Conservation (phyloP, 1,140 invertebrate species). For the Saccostrea echinata region DNA sequence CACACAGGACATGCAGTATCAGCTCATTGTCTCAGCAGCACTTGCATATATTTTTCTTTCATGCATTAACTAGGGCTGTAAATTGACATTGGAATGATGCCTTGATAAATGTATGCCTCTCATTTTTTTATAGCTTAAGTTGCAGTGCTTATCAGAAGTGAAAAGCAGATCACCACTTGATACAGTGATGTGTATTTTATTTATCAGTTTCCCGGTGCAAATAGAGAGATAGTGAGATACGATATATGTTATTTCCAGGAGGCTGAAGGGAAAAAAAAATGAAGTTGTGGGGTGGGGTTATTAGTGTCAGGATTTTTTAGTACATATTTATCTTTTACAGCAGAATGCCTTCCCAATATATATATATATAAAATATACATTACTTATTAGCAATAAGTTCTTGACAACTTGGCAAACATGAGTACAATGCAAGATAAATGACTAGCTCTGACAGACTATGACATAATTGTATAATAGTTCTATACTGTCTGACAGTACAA, state of each 20-base stretch:
- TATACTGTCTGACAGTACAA: too few relatives aligned
- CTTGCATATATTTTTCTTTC: not conserved
- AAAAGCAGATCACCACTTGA: constrained; percentile 7
- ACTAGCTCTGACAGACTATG: too few relatives aligned
- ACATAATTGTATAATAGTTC: too few relatives aligned
- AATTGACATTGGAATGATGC: not conserved
- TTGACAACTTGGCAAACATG: too few relatives aligned
- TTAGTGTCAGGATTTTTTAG: not conserved
- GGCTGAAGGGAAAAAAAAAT: not conserved
- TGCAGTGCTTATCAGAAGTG: constrained; percentile 26
- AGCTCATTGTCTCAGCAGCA: not conserved
- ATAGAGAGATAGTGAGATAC: not conserved
- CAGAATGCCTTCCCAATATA: not conserved
- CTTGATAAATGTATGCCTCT: not conserved
- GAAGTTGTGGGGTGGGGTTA: not conserved
- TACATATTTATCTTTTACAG: not conserved
- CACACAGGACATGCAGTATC: not conserved
- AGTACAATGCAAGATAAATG: too few relatives aligned
- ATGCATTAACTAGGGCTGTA: not conserved
- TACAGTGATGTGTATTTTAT: constrained; percentile 7
- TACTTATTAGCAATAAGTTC: too few relatives aligned
- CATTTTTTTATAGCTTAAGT: not conserved
- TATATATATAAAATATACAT: too few relatives aligned
- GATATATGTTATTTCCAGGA: not conserved
- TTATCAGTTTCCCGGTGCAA: not conserved